Evolutionary conservation across 2,888 invertebrate genomes (phyloP), one percentile per base, ranked within the genome.

Genomic region (Himalopsyche kuldschensis): DNA sequence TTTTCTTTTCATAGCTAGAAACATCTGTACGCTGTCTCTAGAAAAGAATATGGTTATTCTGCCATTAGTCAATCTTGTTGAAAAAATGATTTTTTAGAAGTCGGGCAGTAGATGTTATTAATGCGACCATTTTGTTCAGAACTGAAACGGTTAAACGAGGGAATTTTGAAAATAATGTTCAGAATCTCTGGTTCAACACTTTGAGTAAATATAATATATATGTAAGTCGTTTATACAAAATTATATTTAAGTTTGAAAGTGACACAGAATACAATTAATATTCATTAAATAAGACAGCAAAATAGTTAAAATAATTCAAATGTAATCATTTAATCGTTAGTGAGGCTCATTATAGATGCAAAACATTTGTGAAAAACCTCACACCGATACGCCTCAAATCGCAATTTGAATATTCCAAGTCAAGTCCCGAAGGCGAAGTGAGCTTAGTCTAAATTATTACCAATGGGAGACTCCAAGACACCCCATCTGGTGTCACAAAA

Each of bases 391-490:
- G 69, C 15, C 69, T 63, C 69, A 69, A 69, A 69, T 69, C 69
- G 27, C 69, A 69, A 69, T 69, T 69, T 69, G 69, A 69, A 69
- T 69, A 69, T 69, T 69, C 15, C 27, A 15, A 69, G 69, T 69
- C 69, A 27, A 27, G 69, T 69, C 69, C 69, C 69, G 27, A 27
- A 27, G 69, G 69, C 41, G 27, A 69, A 30, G 69, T 69, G 69
- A 69, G 69, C 69, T 69, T 69, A 82, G 82, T 82, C 79, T 82
- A 79, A 82, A 79, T 82, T 82, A 82, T 82, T 82, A 41, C 82
- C 82, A 63, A 77, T 47, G 69, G 75, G 82, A 32, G 75, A 75
- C 75, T 32, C 69, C 69, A 69, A 69, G 69, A 69, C 69, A 69
- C 69, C 69, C 69, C 69, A 69, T 69, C 69, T 69, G 69, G 69